A percentile compares a stretch with the other conserved stretches of the same genome.
These are phyloP conservation scores for Lasioglossum malachurum DNA, from an alignment of 2,888 invertebrate species.

Conservation along the genomic window DNA sequence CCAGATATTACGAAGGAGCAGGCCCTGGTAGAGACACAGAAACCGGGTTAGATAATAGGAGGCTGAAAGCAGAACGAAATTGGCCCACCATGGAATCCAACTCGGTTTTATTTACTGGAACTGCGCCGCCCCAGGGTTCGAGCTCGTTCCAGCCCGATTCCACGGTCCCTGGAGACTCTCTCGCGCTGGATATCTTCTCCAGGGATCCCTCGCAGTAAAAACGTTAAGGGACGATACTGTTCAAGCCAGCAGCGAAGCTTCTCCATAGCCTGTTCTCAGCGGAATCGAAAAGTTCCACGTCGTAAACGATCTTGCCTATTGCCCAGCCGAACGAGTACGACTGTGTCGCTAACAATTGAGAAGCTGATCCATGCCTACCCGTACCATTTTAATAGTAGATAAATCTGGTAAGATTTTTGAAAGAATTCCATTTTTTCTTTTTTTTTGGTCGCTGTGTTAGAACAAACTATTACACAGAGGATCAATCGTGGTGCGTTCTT, in stretches of 20 bases:
- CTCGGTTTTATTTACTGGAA: conserved; percentile 46
- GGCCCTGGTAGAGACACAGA: conserved; percentile 37
- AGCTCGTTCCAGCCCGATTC: conserved; percentile 30
- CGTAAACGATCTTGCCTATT: conserved; percentile 38
- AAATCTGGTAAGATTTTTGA: neutral
- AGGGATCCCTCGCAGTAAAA: conserved; percentile 25
- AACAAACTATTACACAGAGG: neutral
- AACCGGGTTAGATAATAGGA: conserved; percentile 61
- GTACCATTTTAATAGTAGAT: neutral
- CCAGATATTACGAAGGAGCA: conserved; percentile 11
- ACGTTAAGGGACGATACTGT: conserved; percentile 59
- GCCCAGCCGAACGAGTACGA: neutral
- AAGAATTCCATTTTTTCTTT: neutral
- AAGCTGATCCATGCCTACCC: too few species aligned
- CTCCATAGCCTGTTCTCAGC: neutral
- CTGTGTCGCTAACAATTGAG: neutral
- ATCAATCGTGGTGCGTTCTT: neutral
- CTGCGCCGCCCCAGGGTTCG: conserved; percentile 23
- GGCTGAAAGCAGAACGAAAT: conserved; percentile 54
- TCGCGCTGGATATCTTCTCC: conserved; percentile 25
- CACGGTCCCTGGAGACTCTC: conserved; percentile 24
- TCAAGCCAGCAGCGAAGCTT: neutral
- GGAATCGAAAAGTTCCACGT: neutral
- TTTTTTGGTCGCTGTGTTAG: neutral
- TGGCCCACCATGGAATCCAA: conserved; percentile 60